Evolutionary conservation across 2,113 vertebrate species (phyloP).

Genomic region (Lepisosteus osseus): DNA sequence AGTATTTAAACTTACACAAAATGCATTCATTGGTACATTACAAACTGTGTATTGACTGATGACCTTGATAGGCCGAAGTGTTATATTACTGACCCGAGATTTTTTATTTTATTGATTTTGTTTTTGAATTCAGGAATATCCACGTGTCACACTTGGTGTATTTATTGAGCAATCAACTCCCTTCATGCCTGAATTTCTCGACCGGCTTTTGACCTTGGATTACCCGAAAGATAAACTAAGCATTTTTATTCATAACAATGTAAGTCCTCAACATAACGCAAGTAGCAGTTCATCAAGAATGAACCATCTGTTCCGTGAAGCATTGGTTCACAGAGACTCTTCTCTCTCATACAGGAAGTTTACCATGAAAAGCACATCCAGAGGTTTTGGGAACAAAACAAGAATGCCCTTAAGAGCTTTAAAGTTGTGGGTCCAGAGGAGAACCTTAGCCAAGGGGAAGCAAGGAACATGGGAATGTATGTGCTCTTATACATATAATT

Average conservation of each 20-base stretch:
- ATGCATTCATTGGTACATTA: no score
- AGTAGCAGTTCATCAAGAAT: background rate
- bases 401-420: conserved; percentile 73
- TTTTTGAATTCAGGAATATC: conserved; percentile 72
- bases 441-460: conserved; percentile 87
- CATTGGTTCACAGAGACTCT: background rate
- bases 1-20: no score
- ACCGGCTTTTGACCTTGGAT: conserved; percentile 77
- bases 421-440: conserved; percentile 97
- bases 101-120: background rate
- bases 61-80: no score
- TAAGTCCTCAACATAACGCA: conserved; percentile 58
- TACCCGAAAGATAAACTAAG: conserved; percentile 84
- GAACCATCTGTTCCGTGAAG: background rate
- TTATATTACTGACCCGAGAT: no score
- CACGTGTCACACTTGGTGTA: conserved; percentile 81
- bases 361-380: conserved; percentile 96
- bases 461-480: conserved; percentile 98
- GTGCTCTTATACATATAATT: conserved; percentile 16
- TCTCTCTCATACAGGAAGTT: conserved; percentile 77
- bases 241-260: conserved; percentile 93
- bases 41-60: no score
- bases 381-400: conserved; percentile 87
- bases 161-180: conserved; percentile 97
- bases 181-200: conserved; percentile 91